These are phyloP conservation scores for Sarotherodon lohbergeri DNA, from an alignment of 2,113 vertebrate genomes.

Conservation along the genomic window DNA sequence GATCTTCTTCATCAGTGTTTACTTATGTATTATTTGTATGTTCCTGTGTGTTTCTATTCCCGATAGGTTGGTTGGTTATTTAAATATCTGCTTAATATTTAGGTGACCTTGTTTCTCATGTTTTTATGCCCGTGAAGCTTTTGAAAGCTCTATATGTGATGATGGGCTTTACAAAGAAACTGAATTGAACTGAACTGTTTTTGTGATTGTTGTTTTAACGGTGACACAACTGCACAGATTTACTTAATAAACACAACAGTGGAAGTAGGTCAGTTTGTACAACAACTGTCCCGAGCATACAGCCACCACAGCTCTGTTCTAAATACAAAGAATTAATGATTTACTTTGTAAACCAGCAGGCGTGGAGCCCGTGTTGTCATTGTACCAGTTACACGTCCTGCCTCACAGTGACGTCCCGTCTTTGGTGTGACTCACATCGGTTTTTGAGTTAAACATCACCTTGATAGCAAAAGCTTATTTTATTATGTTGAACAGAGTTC, in stretches of 20 bases:
- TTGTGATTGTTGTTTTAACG: not conserved
- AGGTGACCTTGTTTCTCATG: not conserved
- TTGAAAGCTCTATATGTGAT: not conserved
- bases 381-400: not conserved
- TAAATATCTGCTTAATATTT: not conserved
- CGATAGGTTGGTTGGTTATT: not conserved
- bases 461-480: not conserved
- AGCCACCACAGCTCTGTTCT: not conserved
- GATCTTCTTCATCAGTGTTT: not conserved
- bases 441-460: not conserved
- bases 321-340: not conserved
- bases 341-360: not conserved
- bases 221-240: not conserved
- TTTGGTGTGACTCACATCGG: not conserved
- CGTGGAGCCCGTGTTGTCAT: not conserved
- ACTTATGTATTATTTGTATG: fast-evolving
- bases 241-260: not conserved
- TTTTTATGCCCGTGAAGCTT: not conserved
- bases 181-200: not conserved
- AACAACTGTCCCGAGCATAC: not conserved
- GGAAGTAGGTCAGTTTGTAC: not conserved
- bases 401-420: not conserved
- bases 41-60: not conserved
- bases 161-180: not conserved
- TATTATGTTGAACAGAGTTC: not conserved